Evolutionary conservation across 2,888 invertebrate species (phyloP).

Genomic region (Diploptera punctata): DNA sequence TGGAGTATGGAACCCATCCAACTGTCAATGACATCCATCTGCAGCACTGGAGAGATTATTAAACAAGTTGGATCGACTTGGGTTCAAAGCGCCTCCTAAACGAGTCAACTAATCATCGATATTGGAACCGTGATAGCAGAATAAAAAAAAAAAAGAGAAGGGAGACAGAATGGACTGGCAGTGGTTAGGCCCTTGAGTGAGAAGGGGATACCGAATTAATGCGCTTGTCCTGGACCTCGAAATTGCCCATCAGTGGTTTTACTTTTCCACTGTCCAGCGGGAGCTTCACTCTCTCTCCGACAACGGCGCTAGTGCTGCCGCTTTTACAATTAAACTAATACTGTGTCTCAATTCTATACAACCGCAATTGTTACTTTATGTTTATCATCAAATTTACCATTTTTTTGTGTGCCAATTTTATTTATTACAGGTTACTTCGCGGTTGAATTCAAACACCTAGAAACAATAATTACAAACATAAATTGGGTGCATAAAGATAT

Average conservation of each 20-base stretch:
- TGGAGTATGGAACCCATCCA: too few relatives aligned
- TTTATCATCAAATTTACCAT: too few relatives aligned
- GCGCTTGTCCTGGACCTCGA: conserved; percentile 24
- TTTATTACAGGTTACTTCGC: too few relatives aligned
- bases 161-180: background rate
- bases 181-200: conserved; percentile 11
- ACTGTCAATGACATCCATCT: background rate
- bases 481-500: too few relatives aligned
- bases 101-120: conserved; percentile 15
- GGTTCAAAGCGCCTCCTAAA: background rate
- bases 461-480: too few relatives aligned
- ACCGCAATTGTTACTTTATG: too few relatives aligned
- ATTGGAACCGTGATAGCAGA: conserved; percentile 1
- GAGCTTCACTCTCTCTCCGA: conserved; percentile 7
- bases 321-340: too few relatives aligned
- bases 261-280: conserved; percentile 30
- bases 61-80: background rate
- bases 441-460: too few relatives aligned
- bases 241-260: conserved; percentile 32
- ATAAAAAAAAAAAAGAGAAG: background rate
- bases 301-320: background rate
- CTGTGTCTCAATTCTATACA: too few relatives aligned
- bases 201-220: conserved; percentile 15
- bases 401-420: too few relatives aligned
- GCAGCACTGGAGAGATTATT: background rate